Evolutionary conservation across 2,888 invertebrate genomes (phyloP), one percentile per base, ranked within the genome.

Genomic region (Eledona agricola): DNA sequence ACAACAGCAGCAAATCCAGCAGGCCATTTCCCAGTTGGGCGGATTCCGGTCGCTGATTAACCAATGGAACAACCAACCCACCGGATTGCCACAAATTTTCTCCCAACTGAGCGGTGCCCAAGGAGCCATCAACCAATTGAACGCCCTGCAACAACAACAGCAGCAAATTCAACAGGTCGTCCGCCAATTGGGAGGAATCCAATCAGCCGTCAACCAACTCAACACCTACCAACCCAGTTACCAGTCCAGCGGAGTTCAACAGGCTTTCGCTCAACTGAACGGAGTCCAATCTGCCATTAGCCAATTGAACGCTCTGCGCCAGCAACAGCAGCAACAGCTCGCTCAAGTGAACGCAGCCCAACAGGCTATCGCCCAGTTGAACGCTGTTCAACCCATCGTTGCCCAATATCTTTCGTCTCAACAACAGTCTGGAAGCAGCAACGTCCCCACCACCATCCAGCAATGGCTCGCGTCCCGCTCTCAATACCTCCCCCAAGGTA

Each of bases 311-410:
- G 1, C 4, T n/a, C 5, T 7, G n/a, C 3, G 6, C 4, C 23
- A 23, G 23, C 23, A 23, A 23, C 5, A 23, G n/a, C 23, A 23
- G 1, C 23, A 23, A 23, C 23, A 23, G 23, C 6, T 23, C n/a
- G n/a, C 23, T 9, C 23, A 31, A 31, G 15, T 9, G 7, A 6
- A 28, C 28, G 3, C 3, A 4, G 11, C 12, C 28, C 3, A 31
- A 31, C 31, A 31, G 16, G 31, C 35, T 9, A 35, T 35, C 12
- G 17, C 19, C 9, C 35, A 20, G 10, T 10, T 31, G 4, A n/a
- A 10, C 11, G 10, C 10, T 6, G 28, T 28, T 3, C 28, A 28
- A 28, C 28, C n/a, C 10, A 26, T 6, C 19, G 25, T 29, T 16
- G 12, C 34, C 15, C 20, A 13, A 19, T 40, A 15, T 5, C 7